These are phyloP conservation scores for Rhagophthalmus giganteus DNA, from an alignment of 2,888 invertebrate species.

Conservation along the genomic window DNA sequence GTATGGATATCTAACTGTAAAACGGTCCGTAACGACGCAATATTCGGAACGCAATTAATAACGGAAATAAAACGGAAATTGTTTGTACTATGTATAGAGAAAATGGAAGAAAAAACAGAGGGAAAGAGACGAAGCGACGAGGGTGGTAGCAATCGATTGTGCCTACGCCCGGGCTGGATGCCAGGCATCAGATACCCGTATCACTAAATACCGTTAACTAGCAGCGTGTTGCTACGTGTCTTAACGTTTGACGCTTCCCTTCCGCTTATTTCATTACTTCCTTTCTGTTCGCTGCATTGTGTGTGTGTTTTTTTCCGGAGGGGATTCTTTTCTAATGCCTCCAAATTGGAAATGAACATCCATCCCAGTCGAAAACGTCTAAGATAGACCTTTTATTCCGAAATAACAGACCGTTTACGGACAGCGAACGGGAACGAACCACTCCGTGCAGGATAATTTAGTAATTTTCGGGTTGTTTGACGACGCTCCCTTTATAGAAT, in stretches of 20 bases:
- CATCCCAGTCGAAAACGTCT: too few relatives aligned
- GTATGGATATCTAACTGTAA: too few relatives aligned
- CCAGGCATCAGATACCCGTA: constrained; percentile 32
- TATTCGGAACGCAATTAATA: constrained; percentile 19
- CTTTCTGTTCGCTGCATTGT: constrained; percentile 13
- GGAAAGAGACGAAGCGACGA: constrained; percentile 18
- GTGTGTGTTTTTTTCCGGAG: too few relatives aligned
- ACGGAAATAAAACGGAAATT: constrained; percentile 22
- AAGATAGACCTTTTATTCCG: too few relatives aligned
- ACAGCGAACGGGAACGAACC: too few relatives aligned
- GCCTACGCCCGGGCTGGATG: constrained; percentile 33
- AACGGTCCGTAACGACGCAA: constrained; percentile 10
- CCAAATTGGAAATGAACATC: background rate
- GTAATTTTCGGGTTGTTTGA: too few relatives aligned
- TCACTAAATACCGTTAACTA: constrained; percentile 32
- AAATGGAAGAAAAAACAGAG: constrained; percentile 13
- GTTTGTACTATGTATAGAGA: constrained; percentile 19
- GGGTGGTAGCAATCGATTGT: constrained; percentile 35
- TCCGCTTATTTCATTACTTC: constrained; percentile 29
- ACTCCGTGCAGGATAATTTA: too few relatives aligned
- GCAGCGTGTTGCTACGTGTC: constrained; percentile 31
- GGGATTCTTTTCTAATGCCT: background rate
- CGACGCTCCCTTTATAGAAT: too few relatives aligned
- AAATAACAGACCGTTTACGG: too few relatives aligned
- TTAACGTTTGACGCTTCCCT: constrained; percentile 29